Base-by-base conservation (phyloP, 92 coral and sea anemone genomes). In the Bergia sp. region DNA sequence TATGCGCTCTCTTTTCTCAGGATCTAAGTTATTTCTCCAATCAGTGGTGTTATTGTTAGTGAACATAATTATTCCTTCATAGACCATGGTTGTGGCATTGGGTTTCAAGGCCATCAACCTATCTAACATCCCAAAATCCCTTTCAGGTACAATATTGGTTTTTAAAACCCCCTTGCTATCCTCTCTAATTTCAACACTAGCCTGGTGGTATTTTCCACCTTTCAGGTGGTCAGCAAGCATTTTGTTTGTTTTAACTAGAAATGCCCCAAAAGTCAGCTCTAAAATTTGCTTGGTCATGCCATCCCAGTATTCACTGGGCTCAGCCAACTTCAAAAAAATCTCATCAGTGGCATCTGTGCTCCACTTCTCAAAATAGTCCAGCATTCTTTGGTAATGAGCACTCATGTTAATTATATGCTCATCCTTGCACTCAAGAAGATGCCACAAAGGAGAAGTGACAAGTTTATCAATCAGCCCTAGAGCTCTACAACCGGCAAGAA, bases 201-300 rank as follows among this genome's bases (percentile, higher is more conserved):
- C 37, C 61, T 77, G 45, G 37, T 42, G 57, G 36, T 43, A 77
- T 77, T 77, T 42, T 7, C 81, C 81, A 1, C 81, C 81, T 77
- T 43, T 12, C 23, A 45, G 88, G 45, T 84, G 91, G 76, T 84
- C 73, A 64, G 29, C 40, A 23, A 89, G 64, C 89, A 89, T 77
- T 61, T 66, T 36, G 42, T 83, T 76, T 10, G 84, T 82, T 37
- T 41, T 43, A 4, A 89, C 77, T 44, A 74, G 82, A 65, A 89
- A 89, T 8, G 88, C 64, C n/a, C 88, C 88, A 75, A 89, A 82
- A 7, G 74, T 80, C 82, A 89, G 41, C 77, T 89, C 82, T 11
- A 89, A 82, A 42, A 82, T 82, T 75, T 89, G 88, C 37, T 29
- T 88, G 9, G 91, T 73, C 79, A 80, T 77, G 9, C 16, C 41